Base-by-base conservation (phyloP, 1,140 invertebrate genomes). In the Rhynchophorus ferrugineus region DNA sequence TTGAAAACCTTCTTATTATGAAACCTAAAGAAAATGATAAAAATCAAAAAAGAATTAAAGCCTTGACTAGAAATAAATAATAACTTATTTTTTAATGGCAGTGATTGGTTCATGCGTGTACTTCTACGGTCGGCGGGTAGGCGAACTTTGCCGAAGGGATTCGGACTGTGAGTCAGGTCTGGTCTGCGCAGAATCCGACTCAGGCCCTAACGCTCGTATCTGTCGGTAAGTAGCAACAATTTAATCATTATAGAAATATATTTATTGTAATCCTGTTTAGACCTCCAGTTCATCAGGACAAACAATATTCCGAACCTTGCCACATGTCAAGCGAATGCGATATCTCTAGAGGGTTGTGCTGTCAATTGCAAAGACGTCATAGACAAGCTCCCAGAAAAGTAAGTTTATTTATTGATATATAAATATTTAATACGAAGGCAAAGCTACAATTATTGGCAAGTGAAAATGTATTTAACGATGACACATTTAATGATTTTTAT, bases 231-330 rank as follows among this genome's bases (percentile, higher is more conserved):
- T 43, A 17, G 14, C 19, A 9, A 9, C 0, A 5, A 11, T 6
- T 6, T 29, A 29, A 29, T 11, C 11, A 29, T 29, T 6, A 29
- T 11, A 29, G 11, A 29, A 6, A 29, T 29, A 29, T 29, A 11
- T 29, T 11, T 29, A 6, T 2, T 39, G 17, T 33, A 19, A 19
- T 51, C 22, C 33, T 7, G 44, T 16, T 11, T 20, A 49, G 53
- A 38, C 81, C 84, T 6, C 85, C 85, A 1, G 72, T 81, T 1
- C 76, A 81, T 41, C 79, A 80, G 16, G 84, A 81, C 56, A 90
- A 89, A 66, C 84, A 87, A 58, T 89, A 91, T 71, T 89, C 85
- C 64, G 87, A 91, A 65, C 83, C 89, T 47, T 94, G 90, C 71
- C 73, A 73, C 45, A 82, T 85, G 67, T 91, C 87, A 47, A 83